A percentile compares a stretch with the other conserved stretches of the same genome.
Evolutionary conservation across 2,113 vertebrate species (phyloP).

Genomic region (Brachyhypopomus gauderio): DNA sequence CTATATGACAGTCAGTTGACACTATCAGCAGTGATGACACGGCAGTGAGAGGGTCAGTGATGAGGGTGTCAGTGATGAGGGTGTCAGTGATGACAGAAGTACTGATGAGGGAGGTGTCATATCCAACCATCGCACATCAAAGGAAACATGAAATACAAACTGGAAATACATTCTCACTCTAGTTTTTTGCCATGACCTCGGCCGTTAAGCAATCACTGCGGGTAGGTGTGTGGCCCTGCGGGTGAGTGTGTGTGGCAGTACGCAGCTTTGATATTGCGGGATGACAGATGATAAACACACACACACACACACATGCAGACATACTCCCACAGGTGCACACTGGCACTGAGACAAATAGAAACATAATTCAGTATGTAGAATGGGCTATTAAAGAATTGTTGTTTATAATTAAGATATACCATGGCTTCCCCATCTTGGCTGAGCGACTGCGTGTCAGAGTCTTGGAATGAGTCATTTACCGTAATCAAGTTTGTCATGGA

Average conservation of each 20-base stretch:
- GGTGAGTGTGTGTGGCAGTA: background rate
- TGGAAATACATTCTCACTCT: background rate
- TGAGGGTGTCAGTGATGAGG: no score
- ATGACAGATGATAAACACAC: background rate
- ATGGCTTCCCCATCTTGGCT: background rate
- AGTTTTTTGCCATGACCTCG: background rate
- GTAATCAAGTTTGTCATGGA: slow-evolving; percentile 30
- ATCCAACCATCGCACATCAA: background rate
- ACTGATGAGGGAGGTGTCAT: no score
- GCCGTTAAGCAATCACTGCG: background rate
- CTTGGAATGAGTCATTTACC: background rate
- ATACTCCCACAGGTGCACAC: no score
- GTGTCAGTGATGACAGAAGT: background rate
- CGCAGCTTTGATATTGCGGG: background rate
- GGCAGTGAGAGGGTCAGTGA: no score
- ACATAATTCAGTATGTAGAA: background rate
- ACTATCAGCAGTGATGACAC: no score
- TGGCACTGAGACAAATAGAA: background rate
- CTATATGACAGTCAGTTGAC: no score
- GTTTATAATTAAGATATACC: background rate
- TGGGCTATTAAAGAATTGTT: background rate
- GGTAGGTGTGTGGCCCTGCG: background rate
- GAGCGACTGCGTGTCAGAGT: background rate
- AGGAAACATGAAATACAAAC: slow-evolving; percentile 14
- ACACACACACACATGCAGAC: no score